Base-by-base conservation (phyloP, 2,888 invertebrate species). In the Tanypteryx hageni region DNA sequence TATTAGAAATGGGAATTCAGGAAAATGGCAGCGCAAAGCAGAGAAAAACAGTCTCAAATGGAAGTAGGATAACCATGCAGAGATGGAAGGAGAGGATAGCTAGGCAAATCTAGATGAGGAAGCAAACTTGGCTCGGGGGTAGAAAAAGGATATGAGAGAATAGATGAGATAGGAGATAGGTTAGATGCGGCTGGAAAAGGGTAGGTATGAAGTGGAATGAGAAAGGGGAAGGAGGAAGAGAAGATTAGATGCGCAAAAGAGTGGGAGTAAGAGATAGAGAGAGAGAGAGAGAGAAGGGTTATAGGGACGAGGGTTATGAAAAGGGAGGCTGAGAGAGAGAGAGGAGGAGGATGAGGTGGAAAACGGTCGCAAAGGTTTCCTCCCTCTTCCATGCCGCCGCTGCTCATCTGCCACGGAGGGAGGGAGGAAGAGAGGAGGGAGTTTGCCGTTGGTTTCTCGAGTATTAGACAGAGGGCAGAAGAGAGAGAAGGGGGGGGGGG, bases 231-330 rank as follows among this genome's bases (percentile, higher is more conserved):
- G 76, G 76, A 16, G 10, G 16, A 7, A 0, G 76, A 22, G 76
- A 18, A 22, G 13, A 44, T 18, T 18, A 18, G 10, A 18, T 7
- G n/a, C 18, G 76, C 22, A 27, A 7, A 1, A 8, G 85, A 13
- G n/a, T 57, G 18, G 14, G 86, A 59, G 86, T 61, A 44, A 16
- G 31, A 31, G 44, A 61, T 8, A 59, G 59, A n/a, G 85, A 16
- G 86, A 61, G 85, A 61, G 86, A 59, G 59, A 27, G 7, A 64
- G 27, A 64, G 89, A 64, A 64, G 64, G 61, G 76, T 76, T 76
- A 22, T 22, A 59, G 27, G 27, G 61, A 31, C 61, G 58, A 64
- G 44, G 44, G 44, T 59, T 27, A 58, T 86, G 86, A 61, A 27
- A 61, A 22, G 83, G 22, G 86, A 61, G 27, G 59, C 27, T n/a